Conservation (phyloP, 1,140 invertebrate species). For the Pogonognathellus flavescens region DNA sequence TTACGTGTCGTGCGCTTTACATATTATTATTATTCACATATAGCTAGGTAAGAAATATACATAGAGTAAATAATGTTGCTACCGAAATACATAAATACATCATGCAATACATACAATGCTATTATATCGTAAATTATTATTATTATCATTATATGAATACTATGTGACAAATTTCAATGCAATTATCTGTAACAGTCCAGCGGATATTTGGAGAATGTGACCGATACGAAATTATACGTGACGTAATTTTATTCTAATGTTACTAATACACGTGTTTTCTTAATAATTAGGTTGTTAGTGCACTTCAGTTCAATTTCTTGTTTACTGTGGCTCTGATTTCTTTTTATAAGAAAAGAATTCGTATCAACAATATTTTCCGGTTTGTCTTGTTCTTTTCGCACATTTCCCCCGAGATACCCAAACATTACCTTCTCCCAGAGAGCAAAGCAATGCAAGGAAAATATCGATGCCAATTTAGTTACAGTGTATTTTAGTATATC, state of each 20-base stretch:
- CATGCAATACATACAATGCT: background rate
- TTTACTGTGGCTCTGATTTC: background rate
- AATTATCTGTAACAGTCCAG: slow-evolving; percentile 29
- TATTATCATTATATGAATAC: background rate
- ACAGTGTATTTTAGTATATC: background rate
- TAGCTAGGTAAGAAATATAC: background rate
- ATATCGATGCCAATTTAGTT: slow-evolving; percentile 18
- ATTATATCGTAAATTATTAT: no score
- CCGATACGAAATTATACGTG: no score
- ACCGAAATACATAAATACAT: background rate
- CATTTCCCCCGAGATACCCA: no score
- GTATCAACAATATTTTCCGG: background rate
- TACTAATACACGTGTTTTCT: no score
- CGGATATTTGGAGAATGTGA: background rate
- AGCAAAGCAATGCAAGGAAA: slow-evolving; percentile 8
- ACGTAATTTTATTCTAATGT: no score
- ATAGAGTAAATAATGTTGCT: background rate
- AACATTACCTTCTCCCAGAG: no score
- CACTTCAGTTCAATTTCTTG: no score
- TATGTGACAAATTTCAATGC: slow-evolving; percentile 40
- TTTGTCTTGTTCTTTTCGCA: background rate
- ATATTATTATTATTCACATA: background rate
- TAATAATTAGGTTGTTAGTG: no score
- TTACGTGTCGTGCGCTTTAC: slow-evolving; percentile 4
- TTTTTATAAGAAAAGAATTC: slow-evolving; percentile 34